Evolutionary conservation across 2,797 vertebrate species (phyloP).

Genomic region (Tragelaphus oryx): DNA sequence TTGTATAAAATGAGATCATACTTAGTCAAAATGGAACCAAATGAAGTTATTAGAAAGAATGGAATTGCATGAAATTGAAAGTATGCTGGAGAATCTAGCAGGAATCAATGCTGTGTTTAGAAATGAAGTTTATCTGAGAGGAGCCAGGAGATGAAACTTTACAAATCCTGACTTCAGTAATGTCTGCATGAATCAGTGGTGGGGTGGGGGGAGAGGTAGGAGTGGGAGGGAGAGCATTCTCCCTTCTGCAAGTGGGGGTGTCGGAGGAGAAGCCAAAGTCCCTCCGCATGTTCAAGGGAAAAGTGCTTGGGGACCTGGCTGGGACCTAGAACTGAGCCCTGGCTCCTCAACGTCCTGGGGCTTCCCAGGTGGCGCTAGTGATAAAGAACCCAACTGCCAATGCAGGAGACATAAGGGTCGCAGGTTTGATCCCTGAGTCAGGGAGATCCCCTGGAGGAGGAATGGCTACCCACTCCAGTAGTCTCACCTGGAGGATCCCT

Average conservation of each 20-base stretch:
- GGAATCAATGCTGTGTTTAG: not conserved
- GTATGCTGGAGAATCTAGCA: not conserved
- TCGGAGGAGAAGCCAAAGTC: not conserved
- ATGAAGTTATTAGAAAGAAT: not conserved
- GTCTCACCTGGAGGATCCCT: not conserved
- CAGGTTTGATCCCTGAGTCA: not conserved
- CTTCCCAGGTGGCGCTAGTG: not conserved
- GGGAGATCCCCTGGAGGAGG: not conserved
- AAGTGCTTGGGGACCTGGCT: not conserved
- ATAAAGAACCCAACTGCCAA: not conserved
- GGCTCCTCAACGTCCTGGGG: not conserved
- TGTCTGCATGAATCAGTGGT: not conserved
- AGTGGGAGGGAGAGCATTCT: not conserved
- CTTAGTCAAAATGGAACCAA: not conserved
- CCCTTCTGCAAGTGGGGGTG: not conserved
- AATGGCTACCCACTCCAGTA: not conserved
- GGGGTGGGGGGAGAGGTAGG: rapidly evolving
- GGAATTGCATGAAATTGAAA: not conserved
- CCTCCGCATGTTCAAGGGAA: not conserved
- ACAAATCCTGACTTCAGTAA: not conserved
- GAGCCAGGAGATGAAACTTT: not conserved
- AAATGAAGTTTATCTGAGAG: not conserved
- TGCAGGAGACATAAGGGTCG: not conserved
- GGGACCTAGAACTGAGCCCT: not conserved
- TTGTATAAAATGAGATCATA: not conserved